phyloP scores from a whole-genome alignment of 1,140 invertebrate genomes.

The Euglossa dilemma region DNA sequence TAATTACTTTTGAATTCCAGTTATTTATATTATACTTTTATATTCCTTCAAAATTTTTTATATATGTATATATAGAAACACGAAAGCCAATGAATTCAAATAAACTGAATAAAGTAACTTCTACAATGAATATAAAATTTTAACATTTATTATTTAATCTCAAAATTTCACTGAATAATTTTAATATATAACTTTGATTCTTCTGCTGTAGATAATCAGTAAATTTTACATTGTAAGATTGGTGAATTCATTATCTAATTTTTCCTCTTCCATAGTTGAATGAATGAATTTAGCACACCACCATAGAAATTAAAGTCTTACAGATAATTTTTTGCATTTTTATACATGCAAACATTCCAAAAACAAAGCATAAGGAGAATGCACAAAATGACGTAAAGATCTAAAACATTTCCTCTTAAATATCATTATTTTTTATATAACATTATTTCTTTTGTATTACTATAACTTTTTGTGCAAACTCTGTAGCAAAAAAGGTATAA shows the following conservation, averaged over 20 bases:
- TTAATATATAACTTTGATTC: background rate
- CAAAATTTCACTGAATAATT: background rate
- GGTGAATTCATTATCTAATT: background rate
- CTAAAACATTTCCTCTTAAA: background rate
- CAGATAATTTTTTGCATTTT: background rate
- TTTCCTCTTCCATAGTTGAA: conserved; percentile 1
- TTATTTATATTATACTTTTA: too few species aligned
- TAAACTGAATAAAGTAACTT: background rate
- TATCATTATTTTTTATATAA: background rate
- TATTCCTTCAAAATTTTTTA: background rate
- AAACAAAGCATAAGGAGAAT: background rate
- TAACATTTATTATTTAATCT: background rate
- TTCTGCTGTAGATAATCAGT: background rate
- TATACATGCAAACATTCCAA: conserved; percentile 19
- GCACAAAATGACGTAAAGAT: conserved; percentile 5
- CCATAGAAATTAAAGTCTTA: background rate
- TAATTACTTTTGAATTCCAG: background rate
- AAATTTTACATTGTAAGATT: background rate
- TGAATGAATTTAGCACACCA: background rate
- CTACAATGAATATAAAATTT: background rate
- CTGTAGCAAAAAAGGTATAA: background rate
- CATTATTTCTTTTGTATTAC: background rate
- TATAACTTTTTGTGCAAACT: conserved; percentile 21
- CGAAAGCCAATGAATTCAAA: background rate
- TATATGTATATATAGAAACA: background rate